Conservation (phyloP, 2,797 vertebrate species). For the Otus scops region DNA sequence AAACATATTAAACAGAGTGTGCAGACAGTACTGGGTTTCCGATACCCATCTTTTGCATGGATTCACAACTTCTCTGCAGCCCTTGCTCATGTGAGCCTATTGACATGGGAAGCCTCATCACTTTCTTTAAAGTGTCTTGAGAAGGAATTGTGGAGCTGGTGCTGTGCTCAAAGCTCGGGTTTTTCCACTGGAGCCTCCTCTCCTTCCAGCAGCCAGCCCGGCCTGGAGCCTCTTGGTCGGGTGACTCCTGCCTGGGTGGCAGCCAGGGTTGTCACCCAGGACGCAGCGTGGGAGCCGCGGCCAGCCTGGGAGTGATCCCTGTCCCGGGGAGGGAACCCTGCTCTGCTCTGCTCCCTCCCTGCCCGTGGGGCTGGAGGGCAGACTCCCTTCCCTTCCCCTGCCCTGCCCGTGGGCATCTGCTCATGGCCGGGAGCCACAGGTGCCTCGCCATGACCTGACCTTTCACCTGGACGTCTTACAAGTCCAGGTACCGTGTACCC, state of each 20-base stretch:
- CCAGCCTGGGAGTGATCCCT: fast-evolving
- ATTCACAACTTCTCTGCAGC: not conserved
- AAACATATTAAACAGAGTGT: not conserved
- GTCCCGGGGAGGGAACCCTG: slow-evolving; percentile 44
- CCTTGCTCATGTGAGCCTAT: fast-evolving
- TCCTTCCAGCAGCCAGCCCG: not conserved
- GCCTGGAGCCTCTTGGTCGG: not conserved
- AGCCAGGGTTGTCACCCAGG: not conserved
- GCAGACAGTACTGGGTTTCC: not conserved
- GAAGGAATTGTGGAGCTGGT: not conserved
- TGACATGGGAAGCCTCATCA: not conserved
- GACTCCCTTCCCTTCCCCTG: not conserved
- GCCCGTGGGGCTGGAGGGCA: not conserved
- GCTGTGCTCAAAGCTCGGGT: fast-evolving
- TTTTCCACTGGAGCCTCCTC: not conserved
- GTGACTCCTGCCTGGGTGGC: not conserved
- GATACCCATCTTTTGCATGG: not conserved
- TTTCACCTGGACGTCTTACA: fast-evolving
- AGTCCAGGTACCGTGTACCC: fast-evolving
- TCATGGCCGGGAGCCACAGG: not conserved
- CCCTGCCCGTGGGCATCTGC: not conserved
- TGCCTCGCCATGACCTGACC: fast-evolving
- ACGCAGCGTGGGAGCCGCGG: not conserved
- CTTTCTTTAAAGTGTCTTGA: not conserved
- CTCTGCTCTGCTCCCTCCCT: not conserved